These are phyloP conservation scores for Canis aureus DNA, from an alignment of 2,113 vertebrate species.

Conservation along the genomic window DNA sequence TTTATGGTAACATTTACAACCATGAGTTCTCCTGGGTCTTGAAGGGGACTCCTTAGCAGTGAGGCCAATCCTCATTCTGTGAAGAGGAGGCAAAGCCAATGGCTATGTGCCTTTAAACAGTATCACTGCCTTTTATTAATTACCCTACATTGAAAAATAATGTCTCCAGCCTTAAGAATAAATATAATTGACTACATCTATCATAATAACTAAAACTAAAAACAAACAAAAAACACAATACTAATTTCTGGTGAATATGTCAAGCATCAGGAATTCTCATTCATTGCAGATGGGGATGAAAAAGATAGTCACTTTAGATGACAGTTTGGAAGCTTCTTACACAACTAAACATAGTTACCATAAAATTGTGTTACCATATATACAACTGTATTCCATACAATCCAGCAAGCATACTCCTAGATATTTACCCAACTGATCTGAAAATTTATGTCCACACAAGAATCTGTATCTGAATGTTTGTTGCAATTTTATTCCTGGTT, in stretches of 20 bases:
- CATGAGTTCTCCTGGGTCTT: not conserved
- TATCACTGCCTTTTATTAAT: not conserved
- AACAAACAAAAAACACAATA: not conserved
- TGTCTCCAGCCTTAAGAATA: conserved; percentile 33
- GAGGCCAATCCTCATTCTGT: not conserved
- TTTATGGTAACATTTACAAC: conserved; percentile 27
- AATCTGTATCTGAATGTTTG: not conserved
- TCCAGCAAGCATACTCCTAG: not conserved
- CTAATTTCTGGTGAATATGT: not conserved
- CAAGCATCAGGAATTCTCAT: not conserved
- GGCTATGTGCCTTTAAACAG: not conserved
- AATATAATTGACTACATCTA: not conserved
- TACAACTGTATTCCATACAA: not conserved
- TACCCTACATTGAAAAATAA: not conserved
- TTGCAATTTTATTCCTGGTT: not conserved
- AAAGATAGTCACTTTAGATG: not conserved
- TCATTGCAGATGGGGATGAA: not conserved
- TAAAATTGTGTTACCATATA: not conserved
- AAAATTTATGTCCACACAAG: conserved; percentile 42
- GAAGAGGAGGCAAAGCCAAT: not conserved
- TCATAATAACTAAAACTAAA: not conserved
- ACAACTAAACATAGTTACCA: not conserved
- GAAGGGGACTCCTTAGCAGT: not conserved
- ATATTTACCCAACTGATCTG: conserved; percentile 17
- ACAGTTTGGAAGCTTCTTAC: not conserved